Percentiles rank a stretch among this genome's conserved stretches.
Conservation (phyloP, 2,888 invertebrate species). For the Orgyia antiqua region DNA sequence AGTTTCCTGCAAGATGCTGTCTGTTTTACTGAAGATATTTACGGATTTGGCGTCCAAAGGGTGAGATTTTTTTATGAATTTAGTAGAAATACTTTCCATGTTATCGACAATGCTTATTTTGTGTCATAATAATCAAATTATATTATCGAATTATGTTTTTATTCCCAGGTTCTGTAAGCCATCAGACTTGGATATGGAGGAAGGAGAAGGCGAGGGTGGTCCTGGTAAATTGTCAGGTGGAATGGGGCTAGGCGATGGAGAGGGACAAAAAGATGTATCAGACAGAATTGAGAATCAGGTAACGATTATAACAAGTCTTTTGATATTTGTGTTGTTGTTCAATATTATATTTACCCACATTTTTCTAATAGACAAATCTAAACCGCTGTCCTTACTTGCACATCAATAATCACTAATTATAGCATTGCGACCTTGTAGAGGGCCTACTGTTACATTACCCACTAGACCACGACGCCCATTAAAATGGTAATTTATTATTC, state of each 20-base stretch:
- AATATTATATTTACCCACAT: too few relatives aligned
- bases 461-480: too few relatives aligned
- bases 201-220: constrained; percentile 82
- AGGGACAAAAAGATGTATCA: constrained; percentile 96
- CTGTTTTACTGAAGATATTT: constrained; percentile 90
- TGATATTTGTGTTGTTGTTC: too few relatives aligned
- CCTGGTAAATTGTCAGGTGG: constrained; percentile 82
- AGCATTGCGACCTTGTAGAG: too few relatives aligned
- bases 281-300: constrained; percentile 88
- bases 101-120: too few relatives aligned
- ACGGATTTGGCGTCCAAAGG: constrained; percentile 86
- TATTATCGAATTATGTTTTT: neutral
- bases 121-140: too few relatives aligned
- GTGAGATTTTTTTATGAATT: constrained; percentile 47
- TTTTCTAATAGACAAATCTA: too few relatives aligned
- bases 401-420: too few relatives aligned
- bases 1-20: constrained; percentile 88
- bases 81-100: too few relatives aligned
- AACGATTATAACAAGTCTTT: constrained; percentile 1
- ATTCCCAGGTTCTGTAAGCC: constrained; percentile 93
- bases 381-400: too few relatives aligned
- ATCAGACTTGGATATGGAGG: constrained; percentile 87
- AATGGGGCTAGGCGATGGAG: constrained; percentile 94
- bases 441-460: too few relatives aligned
- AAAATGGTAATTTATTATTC: too few relatives aligned